Conservation (phyloP, 1,140 invertebrate genomes). For the Anastatus disparis region DNA sequence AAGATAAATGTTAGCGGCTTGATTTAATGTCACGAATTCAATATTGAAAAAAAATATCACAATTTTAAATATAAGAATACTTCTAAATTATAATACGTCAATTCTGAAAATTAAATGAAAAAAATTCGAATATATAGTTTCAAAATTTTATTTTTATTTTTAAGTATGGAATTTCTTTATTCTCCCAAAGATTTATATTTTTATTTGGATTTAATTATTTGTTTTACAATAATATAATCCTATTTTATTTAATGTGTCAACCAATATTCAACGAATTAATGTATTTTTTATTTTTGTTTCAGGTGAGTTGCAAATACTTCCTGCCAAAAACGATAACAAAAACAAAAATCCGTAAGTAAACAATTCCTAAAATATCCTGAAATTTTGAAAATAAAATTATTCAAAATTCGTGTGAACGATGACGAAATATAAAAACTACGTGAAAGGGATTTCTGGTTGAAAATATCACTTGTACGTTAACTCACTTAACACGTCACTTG, state of each 20-base stretch:
- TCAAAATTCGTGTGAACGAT: background rate
- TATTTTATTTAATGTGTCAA: background rate
- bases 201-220: too few relatives aligned
- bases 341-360: background rate
- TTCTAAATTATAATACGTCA: too few relatives aligned
- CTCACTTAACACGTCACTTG: constrained; percentile 14
- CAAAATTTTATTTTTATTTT: too few relatives aligned
- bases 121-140: too few relatives aligned
- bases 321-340: background rate
- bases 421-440: background rate
- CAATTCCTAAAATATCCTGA: background rate
- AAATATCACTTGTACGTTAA: constrained; percentile 4
- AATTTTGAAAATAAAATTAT: background rate
- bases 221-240: background rate
- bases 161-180: too few relatives aligned
- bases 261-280: background rate
- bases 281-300: constrained; percentile 4
- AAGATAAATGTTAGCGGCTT: too few relatives aligned
- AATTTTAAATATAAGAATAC: too few relatives aligned
- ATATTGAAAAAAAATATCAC: too few relatives aligned
- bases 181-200: too few relatives aligned
- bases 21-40: too few relatives aligned
- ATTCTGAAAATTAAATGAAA: too few relatives aligned
- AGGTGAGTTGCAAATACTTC: background rate
- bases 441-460: constrained; percentile 2